A percentile compares a stretch with the other conserved stretches of the same genome.
Conservation (phyloP, 2,113 vertebrate species). For the Nesoenas mayeri region DNA sequence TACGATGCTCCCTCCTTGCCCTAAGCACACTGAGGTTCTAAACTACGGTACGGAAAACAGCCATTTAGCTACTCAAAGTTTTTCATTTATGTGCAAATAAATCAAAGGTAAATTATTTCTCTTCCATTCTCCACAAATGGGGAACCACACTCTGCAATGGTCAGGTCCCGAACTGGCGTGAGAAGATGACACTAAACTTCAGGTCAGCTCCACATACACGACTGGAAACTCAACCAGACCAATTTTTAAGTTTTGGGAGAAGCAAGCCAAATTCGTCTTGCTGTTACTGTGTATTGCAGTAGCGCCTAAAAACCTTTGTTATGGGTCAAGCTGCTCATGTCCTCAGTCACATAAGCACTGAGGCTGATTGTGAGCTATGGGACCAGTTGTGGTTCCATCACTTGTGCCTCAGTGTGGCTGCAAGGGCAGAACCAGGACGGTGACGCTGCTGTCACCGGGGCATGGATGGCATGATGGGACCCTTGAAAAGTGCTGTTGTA, state of each 20-base stretch:
- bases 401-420: background rate
- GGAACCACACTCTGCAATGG: background rate
- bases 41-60: background rate
- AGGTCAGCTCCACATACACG: background rate
- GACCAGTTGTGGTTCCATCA: background rate
- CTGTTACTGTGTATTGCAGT: background rate
- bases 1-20: background rate
- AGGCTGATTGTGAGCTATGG: background rate
- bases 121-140: background rate
- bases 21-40: background rate
- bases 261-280: background rate
- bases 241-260: background rate
- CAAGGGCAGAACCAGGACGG: background rate
- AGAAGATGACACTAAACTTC: background rate
- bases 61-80: background rate
- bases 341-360: background rate
- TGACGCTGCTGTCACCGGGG: rapidly evolving
- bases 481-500: background rate
- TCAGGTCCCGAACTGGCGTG: background rate
- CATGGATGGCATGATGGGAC: background rate
- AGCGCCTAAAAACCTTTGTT: background rate
- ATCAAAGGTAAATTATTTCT: background rate
- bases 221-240: background rate
- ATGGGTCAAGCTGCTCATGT: background rate
- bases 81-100: background rate